Evolutionary conservation across 2,888 invertebrate genomes (phyloP).

Genomic region (Euplagia quadripunctaria): DNA sequence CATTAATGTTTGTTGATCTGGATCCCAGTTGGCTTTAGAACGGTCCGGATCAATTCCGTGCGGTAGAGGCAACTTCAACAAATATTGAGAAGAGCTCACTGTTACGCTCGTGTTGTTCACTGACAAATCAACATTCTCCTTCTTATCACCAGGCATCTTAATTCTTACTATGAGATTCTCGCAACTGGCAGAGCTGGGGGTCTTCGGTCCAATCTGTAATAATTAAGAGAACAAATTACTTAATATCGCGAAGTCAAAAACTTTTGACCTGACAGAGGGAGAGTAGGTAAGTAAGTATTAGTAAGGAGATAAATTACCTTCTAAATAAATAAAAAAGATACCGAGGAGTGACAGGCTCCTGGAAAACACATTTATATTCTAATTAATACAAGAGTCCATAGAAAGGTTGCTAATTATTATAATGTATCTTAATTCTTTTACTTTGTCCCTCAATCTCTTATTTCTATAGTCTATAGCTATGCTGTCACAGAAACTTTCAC

Average conservation of each 20-base stretch:
- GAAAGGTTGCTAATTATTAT: too few species aligned
- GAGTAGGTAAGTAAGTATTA: not conserved
- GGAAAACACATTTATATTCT: not conserved
- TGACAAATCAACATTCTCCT: slow-evolving; percentile 91
- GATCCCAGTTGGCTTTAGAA: slow-evolving; percentile 94
- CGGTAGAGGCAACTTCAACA: slow-evolving; percentile 92
- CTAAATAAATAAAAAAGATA: not conserved
- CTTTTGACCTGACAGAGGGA: not conserved
- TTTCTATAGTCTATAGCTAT: too few species aligned
- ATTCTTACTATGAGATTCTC: slow-evolving; percentile 95
- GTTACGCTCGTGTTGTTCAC: slow-evolving; percentile 89
- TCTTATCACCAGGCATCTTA: slow-evolving; percentile 91
- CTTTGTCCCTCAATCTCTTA: too few species aligned
- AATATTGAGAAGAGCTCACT: slow-evolving; percentile 89
- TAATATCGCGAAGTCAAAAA: not conserved
- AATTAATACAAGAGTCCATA: not conserved
- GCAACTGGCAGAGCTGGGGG: slow-evolving; percentile 93
- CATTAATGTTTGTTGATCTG: slow-evolving; percentile 88
- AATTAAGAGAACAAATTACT: not conserved
- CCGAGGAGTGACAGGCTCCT: not conserved
- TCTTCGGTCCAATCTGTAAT: slow-evolving; percentile 92
- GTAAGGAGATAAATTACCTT: too few species aligned
- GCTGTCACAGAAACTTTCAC: not conserved
- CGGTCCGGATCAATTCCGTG: slow-evolving; percentile 94
- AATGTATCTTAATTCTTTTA: too few species aligned